Conservation (phyloP, 2,797 vertebrate genomes). For the Thaleichthys pacificus region DNA sequence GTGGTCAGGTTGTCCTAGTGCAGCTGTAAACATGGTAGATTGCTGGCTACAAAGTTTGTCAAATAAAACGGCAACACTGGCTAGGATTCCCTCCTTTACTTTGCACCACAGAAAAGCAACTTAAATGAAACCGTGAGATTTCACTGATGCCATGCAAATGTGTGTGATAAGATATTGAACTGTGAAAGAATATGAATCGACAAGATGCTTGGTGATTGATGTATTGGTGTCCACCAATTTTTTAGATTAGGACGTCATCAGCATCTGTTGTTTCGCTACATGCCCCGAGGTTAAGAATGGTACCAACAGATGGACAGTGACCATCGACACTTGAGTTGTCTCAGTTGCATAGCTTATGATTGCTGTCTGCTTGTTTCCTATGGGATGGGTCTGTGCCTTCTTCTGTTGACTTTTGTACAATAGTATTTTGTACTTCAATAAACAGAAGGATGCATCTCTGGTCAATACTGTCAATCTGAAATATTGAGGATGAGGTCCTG, state of each 20-base stretch:
- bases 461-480: no score
- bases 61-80: not conserved
- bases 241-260: not conserved
- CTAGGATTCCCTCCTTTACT: not conserved
- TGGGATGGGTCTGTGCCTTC: not conserved
- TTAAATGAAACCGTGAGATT: constrained; percentile 2
- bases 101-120: not conserved
- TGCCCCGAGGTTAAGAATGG: not conserved
- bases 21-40: not conserved
- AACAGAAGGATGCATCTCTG: not conserved
- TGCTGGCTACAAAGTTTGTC: not conserved
- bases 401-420: constrained; percentile 15
- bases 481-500: not conserved
- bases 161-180: constrained; percentile 3
- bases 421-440: constrained; percentile 12
- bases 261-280: not conserved
- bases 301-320: not conserved
- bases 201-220: not conserved
- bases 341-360: not conserved
- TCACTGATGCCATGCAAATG: not conserved
- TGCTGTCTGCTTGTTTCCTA: not conserved
- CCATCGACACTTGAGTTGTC: not conserved
- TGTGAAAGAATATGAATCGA: not conserved
- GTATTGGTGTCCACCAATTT: not conserved
- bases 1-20: not conserved